Conservation (phyloP, 2,113 vertebrate genomes). For the Pardalotus punctatus region DNA sequence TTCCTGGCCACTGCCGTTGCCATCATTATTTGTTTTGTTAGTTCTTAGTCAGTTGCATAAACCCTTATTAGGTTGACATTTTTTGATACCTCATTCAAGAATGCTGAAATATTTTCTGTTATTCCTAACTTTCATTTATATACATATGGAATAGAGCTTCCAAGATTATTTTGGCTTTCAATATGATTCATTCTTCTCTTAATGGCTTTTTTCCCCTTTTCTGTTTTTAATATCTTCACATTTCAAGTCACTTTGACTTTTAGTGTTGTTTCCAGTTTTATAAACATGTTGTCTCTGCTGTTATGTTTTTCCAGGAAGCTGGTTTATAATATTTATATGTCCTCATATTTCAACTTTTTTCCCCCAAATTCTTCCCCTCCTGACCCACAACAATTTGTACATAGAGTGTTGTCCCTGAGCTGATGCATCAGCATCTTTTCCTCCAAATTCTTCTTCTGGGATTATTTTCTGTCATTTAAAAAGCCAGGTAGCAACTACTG, state of each 20-base stretch:
- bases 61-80: background rate
- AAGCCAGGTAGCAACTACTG: background rate
- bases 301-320: background rate
- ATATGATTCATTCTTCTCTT: background rate
- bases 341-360: background rate
- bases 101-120: background rate
- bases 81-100: background rate
- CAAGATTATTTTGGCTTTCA: background rate
- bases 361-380: background rate
- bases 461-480: background rate
- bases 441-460: background rate
- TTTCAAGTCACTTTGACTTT: background rate
- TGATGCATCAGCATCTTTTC: background rate
- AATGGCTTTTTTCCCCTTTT: background rate
- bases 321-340: background rate
- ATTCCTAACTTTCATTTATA: background rate
- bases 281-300: background rate
- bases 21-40: background rate
- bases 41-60: background rate
- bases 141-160: background rate
- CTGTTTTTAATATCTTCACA: background rate
- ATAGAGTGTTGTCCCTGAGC: background rate
- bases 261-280: background rate
- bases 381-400: background rate
- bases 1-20: background rate